phyloP scores from a whole-genome alignment of 1,140 invertebrate species.

The Euwallacea similis region DNA sequence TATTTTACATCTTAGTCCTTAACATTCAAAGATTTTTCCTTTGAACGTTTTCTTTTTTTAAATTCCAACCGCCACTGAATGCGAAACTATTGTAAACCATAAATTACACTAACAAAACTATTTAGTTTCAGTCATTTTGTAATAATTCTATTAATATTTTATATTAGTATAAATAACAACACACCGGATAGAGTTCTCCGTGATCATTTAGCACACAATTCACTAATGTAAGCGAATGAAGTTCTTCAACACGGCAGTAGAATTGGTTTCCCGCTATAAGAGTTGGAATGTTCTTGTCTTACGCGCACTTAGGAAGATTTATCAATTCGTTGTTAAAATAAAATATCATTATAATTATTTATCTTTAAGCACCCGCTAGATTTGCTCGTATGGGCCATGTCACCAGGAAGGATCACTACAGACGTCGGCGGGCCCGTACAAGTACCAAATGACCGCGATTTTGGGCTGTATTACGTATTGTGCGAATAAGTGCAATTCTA shows the following conservation, averaged over 20 bases:
- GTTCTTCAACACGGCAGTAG: slow-evolving; percentile 48
- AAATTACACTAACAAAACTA: slow-evolving; percentile 19
- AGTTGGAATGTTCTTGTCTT: slow-evolving; percentile 27
- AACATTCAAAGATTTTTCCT: no score
- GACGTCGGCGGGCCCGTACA: neutral
- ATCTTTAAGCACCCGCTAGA: slow-evolving; percentile 43
- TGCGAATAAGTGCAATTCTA: slow-evolving; percentile 48
- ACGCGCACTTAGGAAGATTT: slow-evolving; percentile 47
- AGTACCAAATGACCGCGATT: neutral
- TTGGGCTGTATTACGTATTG: slow-evolving; percentile 30
- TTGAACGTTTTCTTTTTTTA: no score
- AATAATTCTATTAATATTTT: slow-evolving; percentile 10
- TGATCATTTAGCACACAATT: slow-evolving; percentile 28
- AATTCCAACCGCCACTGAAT: no score
- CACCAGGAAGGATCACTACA: neutral
- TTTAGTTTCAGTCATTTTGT: slow-evolving; percentile 30
- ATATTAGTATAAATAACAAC: slow-evolving; percentile 33
- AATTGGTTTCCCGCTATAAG: slow-evolving; percentile 28
- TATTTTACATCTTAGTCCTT: no score
- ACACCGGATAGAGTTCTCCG: slow-evolving; percentile 27
- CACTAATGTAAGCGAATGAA: slow-evolving; percentile 29
- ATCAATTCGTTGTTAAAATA: slow-evolving; percentile 54
- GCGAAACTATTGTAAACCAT: neutral
- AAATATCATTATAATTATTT: slow-evolving; percentile 44
- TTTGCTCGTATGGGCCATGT: slow-evolving; percentile 16